Evolutionary conservation across 2,797 vertebrate genomes (phyloP).

Genomic region (Gambelia wislizenii): DNA sequence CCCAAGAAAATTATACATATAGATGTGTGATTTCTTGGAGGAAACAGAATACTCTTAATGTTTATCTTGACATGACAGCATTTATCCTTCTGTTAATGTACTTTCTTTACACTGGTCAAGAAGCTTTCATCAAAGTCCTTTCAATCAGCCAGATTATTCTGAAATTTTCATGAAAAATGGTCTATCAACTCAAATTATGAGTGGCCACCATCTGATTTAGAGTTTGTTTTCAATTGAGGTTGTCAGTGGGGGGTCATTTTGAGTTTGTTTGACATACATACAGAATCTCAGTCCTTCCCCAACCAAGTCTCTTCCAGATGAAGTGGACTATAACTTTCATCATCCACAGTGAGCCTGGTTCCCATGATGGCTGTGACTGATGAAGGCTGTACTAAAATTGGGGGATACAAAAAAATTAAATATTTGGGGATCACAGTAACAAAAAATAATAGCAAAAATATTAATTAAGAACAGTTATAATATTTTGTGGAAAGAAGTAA

Average conservation of each 20-base stretch:
- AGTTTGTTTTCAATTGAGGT: not conserved
- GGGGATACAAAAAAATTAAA: too few species aligned
- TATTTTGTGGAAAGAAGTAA: too few species aligned
- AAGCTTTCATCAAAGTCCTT: not conserved
- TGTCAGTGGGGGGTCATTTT: not conserved
- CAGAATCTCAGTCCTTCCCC: not conserved
- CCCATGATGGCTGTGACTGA: not conserved
- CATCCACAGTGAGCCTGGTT: not conserved
- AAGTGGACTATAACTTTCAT: not conserved
- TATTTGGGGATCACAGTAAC: too few species aligned
- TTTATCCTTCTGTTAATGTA: not conserved
- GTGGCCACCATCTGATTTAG: not conserved
- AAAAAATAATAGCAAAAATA: too few species aligned
- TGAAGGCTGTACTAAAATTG: not conserved
- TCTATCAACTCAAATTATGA: not conserved
- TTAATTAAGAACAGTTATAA: too few species aligned
- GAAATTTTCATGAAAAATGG: not conserved
- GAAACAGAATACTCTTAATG: not conserved
- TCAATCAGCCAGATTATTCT: not conserved
- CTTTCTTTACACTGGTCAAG: not conserved
- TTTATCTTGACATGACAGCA: not conserved
- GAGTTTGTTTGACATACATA: not conserved
- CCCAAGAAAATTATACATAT: too few species aligned
- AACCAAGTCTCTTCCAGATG: not conserved
- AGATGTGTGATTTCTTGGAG: slow-evolving; percentile 12